Base-by-base conservation (phyloP, 2,797 vertebrate species). In the Hyperoplus lanceolatus region DNA sequence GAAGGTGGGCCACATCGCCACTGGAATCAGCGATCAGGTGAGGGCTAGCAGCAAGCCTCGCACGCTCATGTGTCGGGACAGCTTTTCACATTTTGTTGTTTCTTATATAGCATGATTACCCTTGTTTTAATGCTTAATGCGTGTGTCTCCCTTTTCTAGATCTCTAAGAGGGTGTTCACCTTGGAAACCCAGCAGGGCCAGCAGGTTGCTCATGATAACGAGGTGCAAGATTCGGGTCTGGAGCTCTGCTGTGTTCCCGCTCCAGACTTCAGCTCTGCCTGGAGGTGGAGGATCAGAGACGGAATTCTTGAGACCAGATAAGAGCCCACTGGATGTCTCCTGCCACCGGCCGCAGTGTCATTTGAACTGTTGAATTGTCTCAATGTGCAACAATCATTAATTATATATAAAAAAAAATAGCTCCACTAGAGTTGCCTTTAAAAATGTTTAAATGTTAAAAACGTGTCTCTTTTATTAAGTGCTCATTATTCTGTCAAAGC, bases 11-110 rank as follows among this genome's bases (percentile, higher is more conserved):
- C 97, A 99, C 91, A 95, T 99, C 3, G 98, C 98, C 48, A 96
- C 95, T 0, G 97, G 98, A 77, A 99, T 99, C 94, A 99, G 98
- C 75, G 96, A 97, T 87, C 98, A 99, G 97, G 98, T 99, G 92
- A 92, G 94, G 12, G 8, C 8, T 2, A 4, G 53, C 8, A n/a
- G 29, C 29, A 29, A 29, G 67, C 39, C 10, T 65, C 8, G 14
- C 64, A 43, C 6, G 6, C 64, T 70, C 39, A 1, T 11, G 21
- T 41, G 42, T 70, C 16, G 46, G 48, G 6, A n/a, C 18, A 39
- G 12, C 6, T 1, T 3, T 36, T 48, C 3, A 36, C 10, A 8
- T 21, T 49, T 1, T 1, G 51, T 3, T 8, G 16, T 43, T 45
- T 70, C 1, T 4, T 41, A 16, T 61, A 36, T 18, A 45, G 41